A percentile compares a stretch with the other conserved stretches of the same genome.
These are phyloP conservation scores for Microplitis demolitor DNA, from an alignment of 1,140 invertebrate species.

Conservation along the genomic window DNA sequence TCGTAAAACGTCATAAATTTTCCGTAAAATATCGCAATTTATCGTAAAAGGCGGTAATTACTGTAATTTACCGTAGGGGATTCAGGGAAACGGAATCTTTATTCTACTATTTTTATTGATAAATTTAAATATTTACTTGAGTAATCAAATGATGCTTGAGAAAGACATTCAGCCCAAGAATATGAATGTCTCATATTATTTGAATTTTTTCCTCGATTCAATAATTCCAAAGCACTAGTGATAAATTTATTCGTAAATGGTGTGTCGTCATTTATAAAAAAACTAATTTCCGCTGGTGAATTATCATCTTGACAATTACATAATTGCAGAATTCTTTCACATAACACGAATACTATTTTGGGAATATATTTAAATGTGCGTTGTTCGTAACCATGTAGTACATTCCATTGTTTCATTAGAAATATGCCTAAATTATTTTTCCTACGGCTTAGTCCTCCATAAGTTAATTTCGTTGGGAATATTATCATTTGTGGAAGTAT, in stretches of 20 bases:
- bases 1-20: too few species aligned
- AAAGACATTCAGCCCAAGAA: constrained; percentile 53
- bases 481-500: constrained; percentile 80
- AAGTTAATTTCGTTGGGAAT: constrained; percentile 64
- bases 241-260: constrained; percentile 60
- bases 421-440: constrained; percentile 72
- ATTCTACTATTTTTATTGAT: background rate
- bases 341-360: constrained; percentile 79
- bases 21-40: background rate
- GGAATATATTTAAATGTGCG: constrained; percentile 78
- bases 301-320: constrained; percentile 66
- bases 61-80: too few species aligned
- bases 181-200: constrained; percentile 47
- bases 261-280: constrained; percentile 48
- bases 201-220: constrained; percentile 32
- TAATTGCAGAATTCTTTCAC: constrained; percentile 75
- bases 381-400: constrained; percentile 82
- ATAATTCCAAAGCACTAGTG: constrained; percentile 45
- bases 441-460: constrained; percentile 63
- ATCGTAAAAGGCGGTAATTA: background rate
- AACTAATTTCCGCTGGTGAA: constrained; percentile 54
- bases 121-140: constrained; percentile 29
- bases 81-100: too few species aligned
- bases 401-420: constrained; percentile 74
- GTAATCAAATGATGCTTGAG: constrained; percentile 48